These are phyloP conservation scores for Micromys minutus DNA, from an alignment of 2,113 vertebrate genomes.

Conservation along the genomic window DNA sequence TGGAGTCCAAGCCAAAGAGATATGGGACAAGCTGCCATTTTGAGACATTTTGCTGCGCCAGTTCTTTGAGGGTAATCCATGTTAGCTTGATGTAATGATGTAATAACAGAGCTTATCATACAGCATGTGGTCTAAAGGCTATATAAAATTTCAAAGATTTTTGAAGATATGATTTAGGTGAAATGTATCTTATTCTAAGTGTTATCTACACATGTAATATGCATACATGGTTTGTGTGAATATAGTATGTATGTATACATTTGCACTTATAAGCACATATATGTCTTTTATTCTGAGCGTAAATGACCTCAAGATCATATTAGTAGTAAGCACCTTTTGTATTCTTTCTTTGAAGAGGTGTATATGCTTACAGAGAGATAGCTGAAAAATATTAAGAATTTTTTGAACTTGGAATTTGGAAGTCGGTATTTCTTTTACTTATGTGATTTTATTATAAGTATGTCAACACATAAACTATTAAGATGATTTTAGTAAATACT, in stretches of 20 bases:
- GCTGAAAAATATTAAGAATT: constrained; percentile 39
- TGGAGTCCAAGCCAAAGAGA: constrained; percentile 59
- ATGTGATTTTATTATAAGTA: not conserved
- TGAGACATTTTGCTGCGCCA: constrained; percentile 49
- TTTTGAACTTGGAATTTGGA: constrained; percentile 42
- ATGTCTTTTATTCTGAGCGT: constrained; percentile 26
- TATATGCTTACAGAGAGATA: constrained; percentile 43
- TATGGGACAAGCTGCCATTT: constrained; percentile 46
- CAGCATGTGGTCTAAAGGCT: not conserved
- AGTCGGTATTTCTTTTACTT: not conserved
- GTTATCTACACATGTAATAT: not conserved
- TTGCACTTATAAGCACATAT: not conserved
- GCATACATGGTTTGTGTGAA: not conserved
- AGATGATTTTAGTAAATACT: not conserved
- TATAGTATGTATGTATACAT: not conserved
- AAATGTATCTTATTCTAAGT: not conserved
- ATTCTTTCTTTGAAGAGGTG: constrained; percentile 9
- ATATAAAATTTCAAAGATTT: constrained; percentile 8
- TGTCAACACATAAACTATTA: not conserved
- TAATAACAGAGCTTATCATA: constrained; percentile 23
- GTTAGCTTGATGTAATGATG: constrained; percentile 37
- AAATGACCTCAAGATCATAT: constrained; percentile 25
- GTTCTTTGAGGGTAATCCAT: constrained; percentile 15
- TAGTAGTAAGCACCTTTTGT: not conserved
- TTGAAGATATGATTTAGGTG: constrained; percentile 38